Percentiles rank a stretch among this genome's conserved stretches.
Conservation (phyloP, 2,888 invertebrate species). For the Rhaphigaster nebulosa region DNA sequence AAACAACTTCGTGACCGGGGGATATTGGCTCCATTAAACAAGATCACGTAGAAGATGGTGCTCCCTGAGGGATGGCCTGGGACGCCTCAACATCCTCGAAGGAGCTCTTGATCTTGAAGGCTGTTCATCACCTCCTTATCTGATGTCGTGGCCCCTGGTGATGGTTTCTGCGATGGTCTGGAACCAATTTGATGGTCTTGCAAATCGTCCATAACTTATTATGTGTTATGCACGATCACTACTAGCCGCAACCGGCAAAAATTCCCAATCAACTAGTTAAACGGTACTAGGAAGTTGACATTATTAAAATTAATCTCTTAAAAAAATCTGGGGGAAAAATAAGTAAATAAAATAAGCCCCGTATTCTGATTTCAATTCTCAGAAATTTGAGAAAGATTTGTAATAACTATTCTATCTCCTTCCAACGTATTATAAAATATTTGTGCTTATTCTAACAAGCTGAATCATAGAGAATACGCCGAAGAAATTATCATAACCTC, state of each 20-base stretch:
- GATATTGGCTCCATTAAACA: constrained; percentile 32
- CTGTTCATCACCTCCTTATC: constrained; percentile 1
- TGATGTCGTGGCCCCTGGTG: neutral
- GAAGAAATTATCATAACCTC: too few species aligned
- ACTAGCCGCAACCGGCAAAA: neutral
- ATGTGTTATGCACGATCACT: neutral
- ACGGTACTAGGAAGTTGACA: too few species aligned
- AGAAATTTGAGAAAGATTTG: too few species aligned
- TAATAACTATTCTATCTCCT: too few species aligned
- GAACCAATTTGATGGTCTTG: neutral
- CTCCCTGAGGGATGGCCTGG: neutral
- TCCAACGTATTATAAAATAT: too few species aligned
- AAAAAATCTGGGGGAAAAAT: too few species aligned
- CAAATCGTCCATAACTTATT: neutral
- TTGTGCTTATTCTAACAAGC: too few species aligned
- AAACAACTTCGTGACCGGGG: constrained; percentile 28
- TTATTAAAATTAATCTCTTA: too few species aligned
- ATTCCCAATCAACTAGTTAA: too few species aligned
- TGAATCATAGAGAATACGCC: too few species aligned
- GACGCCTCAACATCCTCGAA: neutral
- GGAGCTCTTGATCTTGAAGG: neutral
- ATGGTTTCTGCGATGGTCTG: neutral
- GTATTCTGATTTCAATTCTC: too few species aligned
- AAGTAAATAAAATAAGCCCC: too few species aligned
- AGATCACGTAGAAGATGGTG: constrained; percentile 44